Evolutionary conservation across 2,113 vertebrate species (phyloP), one percentile per base, ranked within the genome.

Genomic region (Clarias macrocephalus): DNA sequence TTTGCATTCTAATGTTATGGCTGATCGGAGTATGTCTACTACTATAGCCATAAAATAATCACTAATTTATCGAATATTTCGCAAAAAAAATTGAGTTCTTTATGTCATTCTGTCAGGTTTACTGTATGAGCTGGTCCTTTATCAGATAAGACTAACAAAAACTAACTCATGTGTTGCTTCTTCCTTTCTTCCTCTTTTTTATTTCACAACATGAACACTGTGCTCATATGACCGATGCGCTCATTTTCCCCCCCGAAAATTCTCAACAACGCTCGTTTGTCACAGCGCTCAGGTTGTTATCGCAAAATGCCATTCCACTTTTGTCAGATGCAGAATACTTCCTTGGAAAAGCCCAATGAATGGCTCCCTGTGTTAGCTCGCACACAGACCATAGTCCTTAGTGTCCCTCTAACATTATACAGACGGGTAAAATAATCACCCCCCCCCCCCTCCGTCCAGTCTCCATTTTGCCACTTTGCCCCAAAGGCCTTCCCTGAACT

Each of bases 221-320:
- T 8, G 82, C 85, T 90, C 87, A 87, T 85, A 90, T 82, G 87
- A 85, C 89, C 62, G 72, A 83, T 52, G 83, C 59, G 77, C 37
- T 85, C 65, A 85, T 86, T 90, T 48, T 90, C 59, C 84, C 48
- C 42, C 33, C 33, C 80, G 42, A 72, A 86, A 86, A 56, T 84
- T 63, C 52, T 33, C 81, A 79, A 90, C 89, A 87, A 90, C 82
- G 85, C 80, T n/a, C 30, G 76, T 80, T 85, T 86, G 81, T 84
- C 81, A 88, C 68, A 57, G 75, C 62, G 52, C 37, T 90, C 89
- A 86, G 89, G 89, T 90, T 88, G 89, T 90, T 90, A 90, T 90
- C 87, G 83, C 84, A 68, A 83, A 89, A 85, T 89, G 89, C 89
- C 86, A 82, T 88, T 88, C 87, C 83, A 86, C 60, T 90, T 77